These are phyloP conservation scores for Pyrrhosoma nymphula DNA, from an alignment of 2,888 invertebrate species.

Conservation along the genomic window DNA sequence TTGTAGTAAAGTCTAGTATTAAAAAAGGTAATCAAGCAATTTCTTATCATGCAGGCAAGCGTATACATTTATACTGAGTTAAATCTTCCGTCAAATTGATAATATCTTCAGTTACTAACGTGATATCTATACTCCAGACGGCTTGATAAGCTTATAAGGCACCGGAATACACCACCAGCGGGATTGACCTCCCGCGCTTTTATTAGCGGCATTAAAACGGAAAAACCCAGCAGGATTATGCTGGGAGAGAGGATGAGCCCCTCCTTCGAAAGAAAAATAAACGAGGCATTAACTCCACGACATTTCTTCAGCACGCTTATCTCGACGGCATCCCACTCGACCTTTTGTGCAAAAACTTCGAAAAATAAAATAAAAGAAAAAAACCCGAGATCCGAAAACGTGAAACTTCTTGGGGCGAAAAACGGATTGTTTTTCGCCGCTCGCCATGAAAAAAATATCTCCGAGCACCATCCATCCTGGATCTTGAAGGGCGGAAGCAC, in stretches of 20 bases:
- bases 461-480: not conserved
- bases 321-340: not conserved
- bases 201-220: not conserved
- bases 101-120: too few relatives aligned
- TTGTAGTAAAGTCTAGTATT: too few relatives aligned
- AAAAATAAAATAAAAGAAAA: not conserved
- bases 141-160: too few relatives aligned
- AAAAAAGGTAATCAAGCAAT: too few relatives aligned
- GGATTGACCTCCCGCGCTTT: not conserved
- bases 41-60: too few relatives aligned
- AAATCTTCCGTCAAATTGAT: too few relatives aligned
- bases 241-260: not conserved
- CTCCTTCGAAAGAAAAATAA: not conserved
- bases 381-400: not conserved
- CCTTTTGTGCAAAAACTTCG: not conserved
- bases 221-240: not conserved
- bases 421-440: not conserved
- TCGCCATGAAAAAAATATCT: not conserved
- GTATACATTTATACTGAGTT: too few relatives aligned
- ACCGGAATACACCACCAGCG: too few relatives aligned
- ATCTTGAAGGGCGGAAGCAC: not conserved
- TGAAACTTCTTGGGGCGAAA: not conserved
- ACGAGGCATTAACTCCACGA: conserved; percentile 36
- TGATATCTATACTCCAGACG: too few relatives aligned
- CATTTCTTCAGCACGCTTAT: not conserved